Conservation (phyloP, 2,113 vertebrate genomes). For the Rattus rattus region DNA sequence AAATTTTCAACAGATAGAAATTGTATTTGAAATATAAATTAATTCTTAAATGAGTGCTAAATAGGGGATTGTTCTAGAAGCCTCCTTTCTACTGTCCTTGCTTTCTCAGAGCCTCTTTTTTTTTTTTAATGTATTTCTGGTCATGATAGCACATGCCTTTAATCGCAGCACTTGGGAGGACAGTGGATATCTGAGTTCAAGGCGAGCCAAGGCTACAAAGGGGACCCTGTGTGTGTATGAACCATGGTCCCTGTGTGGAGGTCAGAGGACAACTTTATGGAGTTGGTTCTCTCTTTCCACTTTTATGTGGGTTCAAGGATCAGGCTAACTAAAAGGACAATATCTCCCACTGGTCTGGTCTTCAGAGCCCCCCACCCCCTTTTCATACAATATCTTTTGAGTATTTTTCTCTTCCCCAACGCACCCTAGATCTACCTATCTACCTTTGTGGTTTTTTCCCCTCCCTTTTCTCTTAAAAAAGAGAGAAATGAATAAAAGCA, state of each 20-base stretch:
- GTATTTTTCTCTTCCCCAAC: background rate
- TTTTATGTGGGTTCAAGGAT: background rate
- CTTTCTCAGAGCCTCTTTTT: constrained; percentile 2
- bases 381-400: background rate
- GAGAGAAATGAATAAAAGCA: background rate
- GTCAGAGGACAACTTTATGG: background rate
- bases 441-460: background rate
- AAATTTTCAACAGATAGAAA: background rate
- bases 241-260: background rate
- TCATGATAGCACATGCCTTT: background rate
- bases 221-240: background rate
- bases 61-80: background rate
- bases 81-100: background rate
- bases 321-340: background rate
- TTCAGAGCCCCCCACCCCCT: background rate
- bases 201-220: background rate
- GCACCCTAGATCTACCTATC: background rate
- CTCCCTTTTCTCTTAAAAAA: background rate
- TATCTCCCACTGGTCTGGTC: background rate
- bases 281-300: background rate
- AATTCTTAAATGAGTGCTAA: background rate
- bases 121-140: background rate
- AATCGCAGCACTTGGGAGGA: background rate
- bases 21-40: background rate
- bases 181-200: background rate